These are phyloP conservation scores for Pseudachorutes palmiensis DNA, from an alignment of 1,140 invertebrate species.

Conservation along the genomic window DNA sequence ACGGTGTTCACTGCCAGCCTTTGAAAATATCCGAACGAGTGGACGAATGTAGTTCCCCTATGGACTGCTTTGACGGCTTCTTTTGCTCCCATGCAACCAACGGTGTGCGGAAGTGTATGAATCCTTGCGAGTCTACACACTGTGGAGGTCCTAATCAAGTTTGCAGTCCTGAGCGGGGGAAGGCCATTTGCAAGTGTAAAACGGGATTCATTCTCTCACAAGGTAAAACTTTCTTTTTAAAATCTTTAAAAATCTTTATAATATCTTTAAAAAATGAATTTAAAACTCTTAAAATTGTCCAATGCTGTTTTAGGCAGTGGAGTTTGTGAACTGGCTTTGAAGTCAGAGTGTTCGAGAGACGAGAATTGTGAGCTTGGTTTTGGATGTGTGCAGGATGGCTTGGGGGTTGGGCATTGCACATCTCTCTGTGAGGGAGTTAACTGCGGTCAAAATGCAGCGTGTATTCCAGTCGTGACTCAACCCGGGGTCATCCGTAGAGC, in stretches of 20 bases:
- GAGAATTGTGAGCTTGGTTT: constrained; percentile 59
- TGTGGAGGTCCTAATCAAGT: constrained; percentile 67
- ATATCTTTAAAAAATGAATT: neutral
- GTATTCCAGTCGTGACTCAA: constrained; percentile 49
- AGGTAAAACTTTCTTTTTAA: neutral
- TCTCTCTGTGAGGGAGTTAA: constrained; percentile 55
- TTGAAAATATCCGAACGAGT: constrained; percentile 40
- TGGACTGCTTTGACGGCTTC: constrained; percentile 58
- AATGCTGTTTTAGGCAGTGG: constrained; percentile 54
- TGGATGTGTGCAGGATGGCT: constrained; percentile 67
- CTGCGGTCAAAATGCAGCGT: constrained; percentile 72
- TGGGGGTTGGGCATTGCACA: constrained; percentile 73
- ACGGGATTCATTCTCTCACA: constrained; percentile 67
- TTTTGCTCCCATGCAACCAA: constrained; percentile 48
- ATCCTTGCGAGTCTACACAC: constrained; percentile 66
- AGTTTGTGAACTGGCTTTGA: constrained; percentile 69
- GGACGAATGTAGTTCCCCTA: constrained; percentile 56
- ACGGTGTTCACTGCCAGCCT: constrained; percentile 57
- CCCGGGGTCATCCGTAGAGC: constrained; percentile 41
- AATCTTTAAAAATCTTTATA: too few species aligned
- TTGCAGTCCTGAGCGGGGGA: constrained; percentile 56
- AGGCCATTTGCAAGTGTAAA: constrained; percentile 66
- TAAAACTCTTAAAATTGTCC: neutral
- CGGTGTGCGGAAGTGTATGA: constrained; percentile 58
- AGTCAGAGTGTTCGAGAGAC: constrained; percentile 67